phyloP scores from a whole-genome alignment of 2,797 vertebrate species.

The Pangasius djambal region DNA sequence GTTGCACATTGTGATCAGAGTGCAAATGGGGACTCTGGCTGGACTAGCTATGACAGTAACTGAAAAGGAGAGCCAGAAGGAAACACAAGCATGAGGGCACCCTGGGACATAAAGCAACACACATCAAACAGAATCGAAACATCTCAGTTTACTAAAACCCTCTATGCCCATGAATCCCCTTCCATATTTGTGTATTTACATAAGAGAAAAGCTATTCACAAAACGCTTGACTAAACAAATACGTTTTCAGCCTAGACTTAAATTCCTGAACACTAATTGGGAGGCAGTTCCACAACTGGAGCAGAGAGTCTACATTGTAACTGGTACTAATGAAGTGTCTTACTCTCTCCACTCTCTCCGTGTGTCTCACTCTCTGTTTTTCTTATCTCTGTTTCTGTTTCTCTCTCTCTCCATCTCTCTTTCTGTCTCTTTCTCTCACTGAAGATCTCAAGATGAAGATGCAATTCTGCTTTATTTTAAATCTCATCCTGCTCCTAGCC shows the following conservation, averaged over 20 bases:
- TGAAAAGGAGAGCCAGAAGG: background rate
- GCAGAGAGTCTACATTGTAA: background rate
- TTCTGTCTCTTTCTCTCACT: background rate
- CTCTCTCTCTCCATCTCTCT: background rate
- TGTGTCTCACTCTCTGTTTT: background rate
- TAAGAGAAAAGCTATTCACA: background rate
- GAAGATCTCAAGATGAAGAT: conserved; percentile 15
- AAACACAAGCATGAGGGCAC: background rate
- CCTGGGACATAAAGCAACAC: background rate
- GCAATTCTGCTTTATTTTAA: conserved; percentile 24
- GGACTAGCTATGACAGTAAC: background rate
- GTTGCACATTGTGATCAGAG: background rate
- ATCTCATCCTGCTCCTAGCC: conserved; percentile 73
- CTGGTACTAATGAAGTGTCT: background rate
- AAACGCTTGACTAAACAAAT: background rate
- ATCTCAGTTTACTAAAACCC: background rate
- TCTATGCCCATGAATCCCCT: background rate
- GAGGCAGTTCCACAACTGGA: background rate
- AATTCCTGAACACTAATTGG: background rate
- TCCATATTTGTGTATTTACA: background rate
- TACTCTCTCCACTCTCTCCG: background rate
- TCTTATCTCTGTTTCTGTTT: background rate
- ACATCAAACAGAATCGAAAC: background rate
- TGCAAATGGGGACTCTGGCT: too few species aligned
- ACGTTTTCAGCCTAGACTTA: background rate